Percentiles rank a stretch among this genome's conserved stretches.
phyloP scores from a whole-genome alignment of 2,797 vertebrate species.

The Gymnopithys bicolor region DNA sequence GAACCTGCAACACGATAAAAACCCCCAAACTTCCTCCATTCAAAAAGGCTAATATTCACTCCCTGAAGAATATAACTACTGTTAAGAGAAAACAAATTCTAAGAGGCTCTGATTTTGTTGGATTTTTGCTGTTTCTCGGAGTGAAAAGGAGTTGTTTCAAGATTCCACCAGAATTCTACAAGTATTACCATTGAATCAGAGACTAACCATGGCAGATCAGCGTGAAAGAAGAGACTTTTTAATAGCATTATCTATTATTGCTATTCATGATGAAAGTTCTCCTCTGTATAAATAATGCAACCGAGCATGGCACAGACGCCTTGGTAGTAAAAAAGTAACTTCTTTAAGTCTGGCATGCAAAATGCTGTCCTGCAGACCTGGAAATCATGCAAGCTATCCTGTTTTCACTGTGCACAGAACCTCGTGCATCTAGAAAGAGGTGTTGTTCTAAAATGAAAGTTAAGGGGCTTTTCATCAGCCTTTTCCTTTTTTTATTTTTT shows the following conservation, averaged over 20 bases:
- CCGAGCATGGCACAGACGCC: fast-evolving
- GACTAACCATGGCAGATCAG: background rate
- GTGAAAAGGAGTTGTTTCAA: background rate
- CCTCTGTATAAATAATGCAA: background rate
- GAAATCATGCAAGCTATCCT: background rate
- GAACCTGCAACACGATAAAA: background rate
- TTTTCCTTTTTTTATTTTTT: background rate
- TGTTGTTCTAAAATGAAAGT: background rate
- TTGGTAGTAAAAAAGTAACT: background rate
- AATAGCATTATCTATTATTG: background rate
- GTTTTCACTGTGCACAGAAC: background rate
- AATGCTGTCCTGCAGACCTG: background rate
- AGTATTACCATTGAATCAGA: background rate
- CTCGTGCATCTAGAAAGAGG: background rate
- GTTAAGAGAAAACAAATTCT: background rate
- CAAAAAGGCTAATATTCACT: background rate
- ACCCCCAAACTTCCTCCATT: fast-evolving
- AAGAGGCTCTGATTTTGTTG: background rate
- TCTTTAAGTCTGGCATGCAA: background rate
- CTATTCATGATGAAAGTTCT: background rate
- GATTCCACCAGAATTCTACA: background rate
- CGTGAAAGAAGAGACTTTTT: background rate
- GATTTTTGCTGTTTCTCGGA: background rate
- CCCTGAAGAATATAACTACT: background rate
- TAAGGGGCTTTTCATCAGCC: background rate